Base-by-base conservation (phyloP, 2,888 invertebrate species). In the Drosophila histrio region DNA sequence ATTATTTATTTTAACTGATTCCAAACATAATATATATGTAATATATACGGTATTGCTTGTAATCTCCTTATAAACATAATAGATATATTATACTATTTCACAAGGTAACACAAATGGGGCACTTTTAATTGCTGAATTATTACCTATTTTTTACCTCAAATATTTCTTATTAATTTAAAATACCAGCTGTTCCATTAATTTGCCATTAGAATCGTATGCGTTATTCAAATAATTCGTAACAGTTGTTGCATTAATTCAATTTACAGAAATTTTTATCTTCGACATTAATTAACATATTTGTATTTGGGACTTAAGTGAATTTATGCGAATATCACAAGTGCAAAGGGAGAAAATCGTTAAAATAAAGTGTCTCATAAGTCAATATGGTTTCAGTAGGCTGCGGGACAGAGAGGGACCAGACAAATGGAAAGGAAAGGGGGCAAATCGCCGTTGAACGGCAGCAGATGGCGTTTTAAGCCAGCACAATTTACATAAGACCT, bases 361-460 rank as follows among this genome's bases (percentile, higher is more conserved):
- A 77, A 58, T 78, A 61, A 68, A 78, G 64, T 64, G 69, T 61
- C 56, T 30, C 50, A 64, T 63, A 77, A 79, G 83, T 63, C 71
- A 69, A 62, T 66, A 38, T 47, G 43, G 36, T 36, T 49, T 36
- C 21, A 61, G 38, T 57, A 56, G 72, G 60, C 64, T n/a, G 15
- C 0, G 2, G 5, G 9, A 8, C 3, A 2, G 44, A 11, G 6
- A 19, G 19, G 38, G 19, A 21, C 1, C 1, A 9, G 17, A 5
- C 3, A 44, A 9, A 19, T 7, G 6, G n/a, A 11, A 11, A 7
- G 24, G 22, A 30, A 32, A 26, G 39, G 21, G 44, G 38, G 39
- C n/a, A 44, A 38, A 22, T 58, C 21, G 24, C 38, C 28, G 53
- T 72, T 72, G 52, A 73, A 57, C 17, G 57, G 19, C 53, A 53